A percentile compares a stretch with the other conserved stretches of the same genome.
Evolutionary conservation across 2,888 invertebrate genomes (phyloP).

Genomic region (Eumerus sabulonum): DNA sequence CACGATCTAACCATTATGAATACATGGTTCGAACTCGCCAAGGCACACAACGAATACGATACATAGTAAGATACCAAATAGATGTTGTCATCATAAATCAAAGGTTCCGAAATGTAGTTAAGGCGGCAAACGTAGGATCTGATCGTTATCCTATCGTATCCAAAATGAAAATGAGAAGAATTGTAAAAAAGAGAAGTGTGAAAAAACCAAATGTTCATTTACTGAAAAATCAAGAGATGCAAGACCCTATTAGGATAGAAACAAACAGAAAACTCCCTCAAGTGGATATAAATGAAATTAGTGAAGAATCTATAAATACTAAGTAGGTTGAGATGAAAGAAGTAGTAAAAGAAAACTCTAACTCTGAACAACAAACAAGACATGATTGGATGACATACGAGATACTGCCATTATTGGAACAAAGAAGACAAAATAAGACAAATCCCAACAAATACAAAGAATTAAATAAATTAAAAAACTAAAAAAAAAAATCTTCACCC

Average conservation of each 20-base stretch:
- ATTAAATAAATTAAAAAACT: too few species aligned
- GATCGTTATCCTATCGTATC: conserved; percentile 2
- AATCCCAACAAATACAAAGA: background rate
- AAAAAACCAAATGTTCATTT: background rate
- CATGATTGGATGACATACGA: background rate
- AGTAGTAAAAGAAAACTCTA: too few species aligned
- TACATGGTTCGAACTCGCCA: conserved; percentile 8
- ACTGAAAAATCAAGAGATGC: background rate
- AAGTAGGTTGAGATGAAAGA: too few species aligned
- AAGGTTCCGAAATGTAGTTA: conserved; percentile 13
- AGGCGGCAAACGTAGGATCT: conserved; percentile 4
- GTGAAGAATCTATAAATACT: background rate
- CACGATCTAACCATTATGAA: background rate
- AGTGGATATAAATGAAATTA: background rate
- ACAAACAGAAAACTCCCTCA: background rate
- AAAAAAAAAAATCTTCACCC: too few species aligned
- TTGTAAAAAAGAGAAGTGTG: background rate
- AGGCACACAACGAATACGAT: background rate
- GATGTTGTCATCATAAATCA: conserved; percentile 1
- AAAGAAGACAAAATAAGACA: background rate
- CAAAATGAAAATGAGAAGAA: background rate
- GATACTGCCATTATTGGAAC: background rate
- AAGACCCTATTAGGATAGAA: background rate
- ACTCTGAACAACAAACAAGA: too few species aligned
- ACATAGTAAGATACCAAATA: conserved; percentile 15